These are phyloP conservation scores for Phymanthus crucifer DNA, from an alignment of 92 coral and sea anemone species.

Conservation along the genomic window DNA sequence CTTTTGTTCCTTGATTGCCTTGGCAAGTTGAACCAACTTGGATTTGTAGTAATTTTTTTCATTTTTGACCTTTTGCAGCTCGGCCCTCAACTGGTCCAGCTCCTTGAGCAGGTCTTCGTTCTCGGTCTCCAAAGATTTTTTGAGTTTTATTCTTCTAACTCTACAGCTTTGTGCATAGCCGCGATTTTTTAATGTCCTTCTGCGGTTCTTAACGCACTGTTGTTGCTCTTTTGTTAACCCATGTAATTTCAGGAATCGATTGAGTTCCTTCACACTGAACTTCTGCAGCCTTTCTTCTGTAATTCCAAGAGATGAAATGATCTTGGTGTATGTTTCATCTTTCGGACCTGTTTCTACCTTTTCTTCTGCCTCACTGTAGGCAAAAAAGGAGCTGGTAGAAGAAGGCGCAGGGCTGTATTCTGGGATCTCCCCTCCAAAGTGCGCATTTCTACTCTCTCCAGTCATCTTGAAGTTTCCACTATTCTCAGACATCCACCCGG, in stretches of 20 bases:
- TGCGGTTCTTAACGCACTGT: slow-evolving; percentile 48
- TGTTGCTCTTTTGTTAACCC: slow-evolving; percentile 56
- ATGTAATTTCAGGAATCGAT: slow-evolving; percentile 49
- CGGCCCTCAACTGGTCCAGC: slow-evolving; percentile 32
- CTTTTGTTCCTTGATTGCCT: slow-evolving; percentile 1
- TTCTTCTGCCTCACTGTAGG: slow-evolving; percentile 9
- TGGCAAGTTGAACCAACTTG: background rate
- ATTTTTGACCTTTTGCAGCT: slow-evolving; percentile 23
- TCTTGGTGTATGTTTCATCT: background rate
- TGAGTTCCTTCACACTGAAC: slow-evolving; percentile 72
- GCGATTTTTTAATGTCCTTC: slow-evolving; percentile 79
- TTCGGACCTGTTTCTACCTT: background rate
- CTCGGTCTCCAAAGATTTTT: slow-evolving; percentile 43
- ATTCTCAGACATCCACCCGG: slow-evolving; percentile 26
- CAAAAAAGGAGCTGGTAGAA: slow-evolving; percentile 16
- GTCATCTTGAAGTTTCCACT: background rate
- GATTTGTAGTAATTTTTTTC: slow-evolving; percentile 51
- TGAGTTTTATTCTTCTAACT: slow-evolving; percentile 59
- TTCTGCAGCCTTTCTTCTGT: slow-evolving; percentile 50
- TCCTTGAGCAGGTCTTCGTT: slow-evolving; percentile 41
- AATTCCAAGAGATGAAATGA: slow-evolving; percentile 30
- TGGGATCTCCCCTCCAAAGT: background rate
- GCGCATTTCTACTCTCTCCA: background rate
- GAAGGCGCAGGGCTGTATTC: slow-evolving; percentile 44
- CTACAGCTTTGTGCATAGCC: slow-evolving; percentile 90